A percentile compares a stretch with the other conserved stretches of the same genome.
These are phyloP conservation scores for Leucoptera coffeella DNA, from an alignment of 2,888 invertebrate species.

Conservation along the genomic window DNA sequence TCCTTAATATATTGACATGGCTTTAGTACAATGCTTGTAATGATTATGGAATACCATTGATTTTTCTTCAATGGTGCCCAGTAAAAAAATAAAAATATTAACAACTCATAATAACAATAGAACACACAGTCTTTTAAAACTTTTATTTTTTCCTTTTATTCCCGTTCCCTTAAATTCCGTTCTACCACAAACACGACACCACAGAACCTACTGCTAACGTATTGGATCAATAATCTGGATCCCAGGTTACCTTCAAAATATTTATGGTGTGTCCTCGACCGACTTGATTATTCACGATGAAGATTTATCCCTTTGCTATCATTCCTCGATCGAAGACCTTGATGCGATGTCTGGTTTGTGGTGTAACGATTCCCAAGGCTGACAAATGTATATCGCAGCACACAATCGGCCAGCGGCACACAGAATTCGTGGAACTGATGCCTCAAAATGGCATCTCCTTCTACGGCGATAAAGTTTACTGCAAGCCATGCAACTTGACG, in stretches of 20 bases:
- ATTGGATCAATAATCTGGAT: too few relatives aligned
- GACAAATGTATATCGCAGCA: conserved; percentile 31
- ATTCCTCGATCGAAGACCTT: conserved; percentile 22
- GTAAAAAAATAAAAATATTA: conserved; percentile 2
- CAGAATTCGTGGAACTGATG: conserved; percentile 22
- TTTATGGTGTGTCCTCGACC: too few relatives aligned
- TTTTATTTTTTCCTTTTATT: too few relatives aligned
- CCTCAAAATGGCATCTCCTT: conserved; percentile 20
- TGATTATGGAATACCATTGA: too few relatives aligned
- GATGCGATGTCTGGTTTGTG: conserved; percentile 27
- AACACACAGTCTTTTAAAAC: too few relatives aligned
- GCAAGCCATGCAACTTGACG: conserved; percentile 18
- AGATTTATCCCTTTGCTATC: conserved; percentile 25
- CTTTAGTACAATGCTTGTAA: too few relatives aligned
- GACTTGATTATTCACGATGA: conserved; percentile 16
- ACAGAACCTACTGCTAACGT: too few relatives aligned
- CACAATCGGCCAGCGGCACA: conserved; percentile 23
- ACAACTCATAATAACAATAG: not conserved
- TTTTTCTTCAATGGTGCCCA: too few relatives aligned
- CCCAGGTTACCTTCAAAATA: too few relatives aligned
- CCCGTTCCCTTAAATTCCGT: too few relatives aligned
- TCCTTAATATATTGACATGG: too few relatives aligned
- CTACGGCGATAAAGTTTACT: conserved; percentile 14
- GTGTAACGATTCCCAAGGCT: conserved; percentile 25
- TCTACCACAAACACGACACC: too few relatives aligned